Evolutionary conservation across 92 coral and sea anemone genomes (phyloP).

Genomic region (Epizoanthus scotinus): DNA sequence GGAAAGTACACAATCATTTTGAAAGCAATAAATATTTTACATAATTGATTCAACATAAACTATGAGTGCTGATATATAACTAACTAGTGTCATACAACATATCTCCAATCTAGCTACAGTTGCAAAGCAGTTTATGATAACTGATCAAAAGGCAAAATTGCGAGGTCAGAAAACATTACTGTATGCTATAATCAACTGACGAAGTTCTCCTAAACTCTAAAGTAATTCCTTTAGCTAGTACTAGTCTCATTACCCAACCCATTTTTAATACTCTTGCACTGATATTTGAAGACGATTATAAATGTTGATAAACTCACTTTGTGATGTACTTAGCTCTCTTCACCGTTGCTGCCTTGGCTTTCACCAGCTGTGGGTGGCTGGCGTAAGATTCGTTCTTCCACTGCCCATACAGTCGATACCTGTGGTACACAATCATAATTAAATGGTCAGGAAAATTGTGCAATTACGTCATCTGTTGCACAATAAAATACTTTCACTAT

Average conservation of each 20-base stretch:
- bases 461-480: not conserved
- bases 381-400: slow-evolving; percentile 93
- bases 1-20: no score
- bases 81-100: no score
- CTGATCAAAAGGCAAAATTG: no score
- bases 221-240: no score
- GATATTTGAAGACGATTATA: not conserved
- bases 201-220: no score
- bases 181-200: no score
- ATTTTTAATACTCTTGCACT: not conserved
- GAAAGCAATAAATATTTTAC: no score
- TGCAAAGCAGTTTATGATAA: no score
- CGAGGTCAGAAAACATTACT: no score
- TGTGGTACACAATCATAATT: slow-evolving; percentile 16
- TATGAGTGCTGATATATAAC: no score
- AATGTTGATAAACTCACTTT: slow-evolving; percentile 69
- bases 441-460: not conserved
- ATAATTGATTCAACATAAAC: no score
- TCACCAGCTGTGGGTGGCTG: slow-evolving; percentile 80
- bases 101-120: no score
- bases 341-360: slow-evolving; percentile 91
- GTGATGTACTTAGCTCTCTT: slow-evolving; percentile 96
- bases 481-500: not conserved
- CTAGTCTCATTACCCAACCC: not conserved
- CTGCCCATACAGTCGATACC: slow-evolving; percentile 97